Base-by-base conservation (phyloP, 1,140 invertebrate genomes). In the Plutomurus gul region DNA sequence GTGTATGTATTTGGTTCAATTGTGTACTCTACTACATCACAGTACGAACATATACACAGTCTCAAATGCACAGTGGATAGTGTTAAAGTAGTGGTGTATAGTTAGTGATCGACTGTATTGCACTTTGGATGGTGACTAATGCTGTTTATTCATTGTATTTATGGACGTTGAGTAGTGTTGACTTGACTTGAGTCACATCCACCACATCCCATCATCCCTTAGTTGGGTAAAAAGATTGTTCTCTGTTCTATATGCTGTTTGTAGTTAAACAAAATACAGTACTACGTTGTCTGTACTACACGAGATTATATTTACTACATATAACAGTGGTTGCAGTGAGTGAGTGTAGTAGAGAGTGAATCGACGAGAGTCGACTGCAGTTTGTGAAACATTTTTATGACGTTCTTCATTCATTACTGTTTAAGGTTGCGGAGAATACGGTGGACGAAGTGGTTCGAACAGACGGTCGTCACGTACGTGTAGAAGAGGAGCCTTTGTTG, bases 391-490 rank as follows among this genome's bases (percentile, higher is more conserved):
- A n/a, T 47, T 33, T 76, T 49, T 51, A 36, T 27, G 37, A 76
- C 10, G 25, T 37, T 75, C 36, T 47, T 4, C 22, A 72, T 71
- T 74, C 47, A 65, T 70, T 83, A n/a, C 16, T 75, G 27, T 79
- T 77, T 77, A 74, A 86, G 87, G 93, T 98, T 79, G 96, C 97
- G 13, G 93, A 97, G 86, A 94, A 92, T 78, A 94, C 97, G 30
- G 96, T 96, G 1, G 97, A 99, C 86, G 94, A 97, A 85, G 88
- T 97, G 70, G 94, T 94, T 1, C 88, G 93, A 33, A 93, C 94
- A 18, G 96, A 99, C 85, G 96, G 96, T 0, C 89, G 95, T 16
- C 93, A 96, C 86, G 92, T 96, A 36, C 86, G 88, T 3, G 77
- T 82, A 22, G 83, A 84, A 82, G 98, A 99, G 87, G 95, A 96